These are phyloP conservation scores for Hartigia nigra DNA, from an alignment of 2,888 invertebrate species.

Conservation along the genomic window DNA sequence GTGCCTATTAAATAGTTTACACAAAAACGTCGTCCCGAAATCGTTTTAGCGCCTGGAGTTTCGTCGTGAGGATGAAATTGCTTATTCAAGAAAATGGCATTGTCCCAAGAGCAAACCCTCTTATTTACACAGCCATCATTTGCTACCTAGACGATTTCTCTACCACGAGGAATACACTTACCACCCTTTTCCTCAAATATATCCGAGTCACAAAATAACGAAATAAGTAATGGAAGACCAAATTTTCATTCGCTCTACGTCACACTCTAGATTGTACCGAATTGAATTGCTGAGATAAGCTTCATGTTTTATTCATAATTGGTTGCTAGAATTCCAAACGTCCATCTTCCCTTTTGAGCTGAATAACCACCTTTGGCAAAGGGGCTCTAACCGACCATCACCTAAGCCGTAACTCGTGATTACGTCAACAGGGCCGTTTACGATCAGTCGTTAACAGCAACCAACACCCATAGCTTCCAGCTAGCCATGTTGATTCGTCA, in stretches of 20 bases:
- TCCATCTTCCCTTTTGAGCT: background rate
- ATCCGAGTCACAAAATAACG: background rate
- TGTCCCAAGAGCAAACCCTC: background rate
- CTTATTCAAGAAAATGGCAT: background rate
- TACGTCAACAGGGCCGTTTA: conserved; percentile 11
- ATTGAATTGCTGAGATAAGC: background rate
- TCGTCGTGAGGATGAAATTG: background rate
- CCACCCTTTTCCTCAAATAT: background rate
- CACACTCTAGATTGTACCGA: background rate
- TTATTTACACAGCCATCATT: background rate
- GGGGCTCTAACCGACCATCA: background rate
- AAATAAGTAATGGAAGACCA: background rate
- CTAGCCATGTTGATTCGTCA: background rate
- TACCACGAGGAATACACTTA: no score
- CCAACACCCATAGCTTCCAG: background rate
- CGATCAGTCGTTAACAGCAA: background rate
- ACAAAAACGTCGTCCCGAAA: background rate
- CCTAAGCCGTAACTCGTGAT: conserved; percentile 8
- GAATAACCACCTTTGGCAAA: background rate
- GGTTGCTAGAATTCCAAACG: background rate
- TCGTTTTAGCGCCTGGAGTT: background rate
- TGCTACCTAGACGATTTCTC: background rate
- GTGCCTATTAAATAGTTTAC: background rate
- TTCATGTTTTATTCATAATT: conserved; percentile 17
- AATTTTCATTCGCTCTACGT: background rate